Evolutionary conservation across 2,113 vertebrate species (phyloP), one percentile per base, ranked within the genome.

Genomic region (Eurypyga helias): DNA sequence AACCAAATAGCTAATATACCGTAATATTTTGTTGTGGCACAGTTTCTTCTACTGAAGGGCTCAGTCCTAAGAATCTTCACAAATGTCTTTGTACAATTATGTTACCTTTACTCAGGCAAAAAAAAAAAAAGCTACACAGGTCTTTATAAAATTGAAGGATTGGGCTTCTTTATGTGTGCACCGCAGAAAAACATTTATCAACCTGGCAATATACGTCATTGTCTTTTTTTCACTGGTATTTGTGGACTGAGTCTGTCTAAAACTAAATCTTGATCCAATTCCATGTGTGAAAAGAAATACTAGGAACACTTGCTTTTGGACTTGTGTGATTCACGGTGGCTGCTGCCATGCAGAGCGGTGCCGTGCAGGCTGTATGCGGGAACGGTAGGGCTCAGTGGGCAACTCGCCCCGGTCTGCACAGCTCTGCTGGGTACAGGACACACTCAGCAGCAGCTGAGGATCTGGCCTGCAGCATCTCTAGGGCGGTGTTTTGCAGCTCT

Each of bases 321-420:
- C 31, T 13, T 23, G 33, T 36, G 51, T 23, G 3, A 16, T 2
- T 31, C 1, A 4, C 36, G 49, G 58, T 8, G 9, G 54, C 76
- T 52, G 58, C 55, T 84, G 79, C 58, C 0, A 2, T 7, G 48
- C 55, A 17, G 69, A 43, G 23, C 5, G 2, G 31, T 54, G 6
- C 41, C 0, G 4, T 9, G 10, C 26, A 0, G 1, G 20, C 46
- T 2, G 10, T 0, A 0, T 0, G 4, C 2, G 0, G 13, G 65
- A 21, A 31, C 34, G 24, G 34, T 26, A 55, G 15, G 15, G 12
- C 13, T 2, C 33, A 33, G 5, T 28, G 52, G 34, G 71, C 61
- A 51, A 14, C 54, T 73, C 3, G 0, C 45, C 38, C 45, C 1
- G 8, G 7, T 34, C 43, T 19, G 38, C 61, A 46, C 52, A 21